Percentiles rank a stretch among this genome's conserved stretches.
Evolutionary conservation across 1,140 invertebrate genomes (phyloP).

Genomic region (Neodiprion pinetum): DNA sequence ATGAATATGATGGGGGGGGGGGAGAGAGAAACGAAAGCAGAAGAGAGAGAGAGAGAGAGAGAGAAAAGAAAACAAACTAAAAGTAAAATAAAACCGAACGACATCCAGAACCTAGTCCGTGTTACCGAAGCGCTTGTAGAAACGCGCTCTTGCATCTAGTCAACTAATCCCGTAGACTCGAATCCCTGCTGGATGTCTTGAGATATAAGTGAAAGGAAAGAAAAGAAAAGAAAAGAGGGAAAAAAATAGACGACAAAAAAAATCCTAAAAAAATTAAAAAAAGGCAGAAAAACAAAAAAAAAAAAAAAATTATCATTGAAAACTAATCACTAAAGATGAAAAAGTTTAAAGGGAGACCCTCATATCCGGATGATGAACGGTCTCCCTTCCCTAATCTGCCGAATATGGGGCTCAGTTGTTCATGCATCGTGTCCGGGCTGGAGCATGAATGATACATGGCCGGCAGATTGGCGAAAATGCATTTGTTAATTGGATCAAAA

Average conservation of each 20-base stretch:
- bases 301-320: slow-evolving; percentile 24
- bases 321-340: not conserved
- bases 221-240: slow-evolving; percentile 21
- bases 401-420: slow-evolving; percentile 52
- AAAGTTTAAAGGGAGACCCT: slow-evolving; percentile 44
- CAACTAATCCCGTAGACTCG: slow-evolving; percentile 48
- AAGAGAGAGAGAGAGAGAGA: slow-evolving; percentile 18
- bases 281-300: slow-evolving; percentile 26
- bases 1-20: slow-evolving; percentile 3
- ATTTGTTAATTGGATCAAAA: slow-evolving; percentile 57
- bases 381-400: slow-evolving; percentile 51
- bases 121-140: slow-evolving; percentile 50
- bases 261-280: slow-evolving; percentile 41
- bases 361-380: slow-evolving; percentile 54
- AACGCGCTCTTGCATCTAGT: slow-evolving; percentile 53
- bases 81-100: slow-evolving; percentile 29
- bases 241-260: slow-evolving; percentile 38
- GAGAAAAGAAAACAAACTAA: slow-evolving; percentile 10
- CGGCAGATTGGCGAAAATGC: slow-evolving; percentile 49
- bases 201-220: slow-evolving; percentile 35
- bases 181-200: slow-evolving; percentile 48
- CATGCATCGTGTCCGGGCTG: slow-evolving; percentile 48
- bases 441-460: slow-evolving; percentile 44
- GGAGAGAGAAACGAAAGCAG: slow-evolving; percentile 8
- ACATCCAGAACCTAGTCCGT: slow-evolving; percentile 34